Conservation (phyloP, 2,888 invertebrate species). For the Molanna angustata region DNA sequence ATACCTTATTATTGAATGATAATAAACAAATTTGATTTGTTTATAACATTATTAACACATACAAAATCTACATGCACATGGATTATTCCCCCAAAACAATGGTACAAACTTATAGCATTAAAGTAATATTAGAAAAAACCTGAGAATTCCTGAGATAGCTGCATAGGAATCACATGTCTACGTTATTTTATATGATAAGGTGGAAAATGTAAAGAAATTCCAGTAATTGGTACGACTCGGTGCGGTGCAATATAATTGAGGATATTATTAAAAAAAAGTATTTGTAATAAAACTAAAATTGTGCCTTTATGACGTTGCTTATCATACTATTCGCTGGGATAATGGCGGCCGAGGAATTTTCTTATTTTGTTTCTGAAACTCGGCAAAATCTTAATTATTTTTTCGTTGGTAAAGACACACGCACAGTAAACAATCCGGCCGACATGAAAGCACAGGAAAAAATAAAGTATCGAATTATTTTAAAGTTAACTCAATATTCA, state of each 20-base stretch:
- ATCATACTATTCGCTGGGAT: constrained; percentile 8
- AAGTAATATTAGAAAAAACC: constrained; percentile 14
- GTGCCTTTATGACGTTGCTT: constrained; percentile 19
- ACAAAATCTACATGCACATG: background rate
- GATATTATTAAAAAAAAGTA: constrained; percentile 23
- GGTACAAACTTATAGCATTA: no score
- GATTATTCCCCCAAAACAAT: constrained; percentile 1
- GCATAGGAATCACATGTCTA: constrained; percentile 24
- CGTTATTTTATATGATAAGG: constrained; percentile 9
- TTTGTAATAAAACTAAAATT: constrained; percentile 21
- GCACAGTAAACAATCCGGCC: no score
- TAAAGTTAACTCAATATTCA: no score
- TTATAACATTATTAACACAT: no score
- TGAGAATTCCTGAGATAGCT: constrained; percentile 22
- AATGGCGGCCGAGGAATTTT: constrained; percentile 9
- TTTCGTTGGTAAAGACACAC: no score
- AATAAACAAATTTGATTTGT: no score
- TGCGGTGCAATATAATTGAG: constrained; percentile 20
- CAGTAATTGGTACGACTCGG: constrained; percentile 16
- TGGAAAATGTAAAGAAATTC: constrained; percentile 22
- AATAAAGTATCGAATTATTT: no score
- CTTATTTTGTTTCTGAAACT: no score
- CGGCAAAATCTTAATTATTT: no score
- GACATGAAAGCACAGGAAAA: no score
- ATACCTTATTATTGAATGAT: no score